A percentile compares a stretch with the other conserved stretches of the same genome.
phyloP scores from a whole-genome alignment of 2,113 vertebrate genomes.

The Ophthalmolycus amberensis region DNA sequence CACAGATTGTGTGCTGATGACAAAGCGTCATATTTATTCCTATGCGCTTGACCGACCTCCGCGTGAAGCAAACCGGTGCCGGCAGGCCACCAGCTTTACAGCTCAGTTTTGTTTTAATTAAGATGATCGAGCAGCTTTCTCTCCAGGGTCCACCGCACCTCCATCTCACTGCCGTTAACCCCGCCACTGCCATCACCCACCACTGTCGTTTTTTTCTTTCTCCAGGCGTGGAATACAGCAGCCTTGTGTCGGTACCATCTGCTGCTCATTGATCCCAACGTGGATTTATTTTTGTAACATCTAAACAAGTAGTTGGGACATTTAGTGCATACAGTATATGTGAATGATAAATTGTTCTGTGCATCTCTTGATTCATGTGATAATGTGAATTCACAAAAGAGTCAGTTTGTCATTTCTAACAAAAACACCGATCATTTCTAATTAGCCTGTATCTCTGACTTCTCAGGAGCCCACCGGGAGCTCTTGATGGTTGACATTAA shows the following conservation, averaged over 20 bases:
- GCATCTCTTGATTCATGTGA: neutral
- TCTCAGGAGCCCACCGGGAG: neutral
- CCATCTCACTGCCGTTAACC: neutral
- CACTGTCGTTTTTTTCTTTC: neutral
- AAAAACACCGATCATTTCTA: neutral
- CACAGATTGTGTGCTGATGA: neutral
- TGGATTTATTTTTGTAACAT: neutral
- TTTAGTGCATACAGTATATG: neutral
- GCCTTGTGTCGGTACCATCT: neutral
- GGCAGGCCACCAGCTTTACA: neutral
- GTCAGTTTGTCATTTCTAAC: neutral
- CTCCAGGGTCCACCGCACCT: neutral
- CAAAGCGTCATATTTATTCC: neutral
- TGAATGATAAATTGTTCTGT: neutral
- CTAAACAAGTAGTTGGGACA: neutral
- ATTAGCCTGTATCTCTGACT: neutral
- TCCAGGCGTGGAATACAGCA: neutral
- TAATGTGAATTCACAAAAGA: neutral
- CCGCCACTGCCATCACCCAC: neutral
- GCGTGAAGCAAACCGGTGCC: neutral
- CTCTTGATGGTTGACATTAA: conserved; percentile 23
- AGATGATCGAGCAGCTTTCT: neutral
- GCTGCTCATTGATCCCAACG: neutral
- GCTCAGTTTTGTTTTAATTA: conserved; percentile 6
- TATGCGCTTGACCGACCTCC: neutral